Percentiles rank a stretch among this genome's conserved stretches.
Conservation (phyloP, 2,888 invertebrate genomes). For the Drosophila niveifrons region DNA sequence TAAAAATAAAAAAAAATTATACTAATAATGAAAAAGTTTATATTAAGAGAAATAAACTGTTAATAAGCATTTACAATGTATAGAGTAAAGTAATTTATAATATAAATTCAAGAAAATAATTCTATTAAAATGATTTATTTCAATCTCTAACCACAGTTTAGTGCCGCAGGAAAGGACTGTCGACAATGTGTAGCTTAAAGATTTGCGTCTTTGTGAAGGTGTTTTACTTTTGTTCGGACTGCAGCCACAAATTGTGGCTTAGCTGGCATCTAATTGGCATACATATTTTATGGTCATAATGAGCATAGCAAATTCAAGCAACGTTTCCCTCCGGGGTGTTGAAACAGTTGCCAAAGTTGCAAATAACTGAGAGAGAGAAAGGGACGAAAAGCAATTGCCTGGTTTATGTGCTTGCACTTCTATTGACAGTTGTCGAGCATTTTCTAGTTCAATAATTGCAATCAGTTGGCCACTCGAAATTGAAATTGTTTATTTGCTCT, state of each 20-base stretch:
- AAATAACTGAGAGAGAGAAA: neutral
- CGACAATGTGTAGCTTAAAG: slow-evolving; percentile 18
- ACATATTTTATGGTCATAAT: slow-evolving; percentile 52
- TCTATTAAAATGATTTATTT: neutral
- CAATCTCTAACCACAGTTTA: slow-evolving; percentile 12
- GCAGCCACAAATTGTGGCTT: slow-evolving; percentile 35
- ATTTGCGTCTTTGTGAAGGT: slow-evolving; percentile 15
- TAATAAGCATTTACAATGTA: no score
- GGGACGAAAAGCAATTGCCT: slow-evolving; percentile 29
- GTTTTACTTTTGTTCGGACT: slow-evolving; percentile 3
- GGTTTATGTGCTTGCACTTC: slow-evolving; percentile 36
- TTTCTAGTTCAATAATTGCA: slow-evolving; percentile 69
- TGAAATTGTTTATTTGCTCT: slow-evolving; percentile 57
- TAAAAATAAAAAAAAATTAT: no score
- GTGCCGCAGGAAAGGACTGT: slow-evolving; percentile 11
- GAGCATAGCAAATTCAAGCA: slow-evolving; percentile 24
- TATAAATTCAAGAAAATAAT: neutral
- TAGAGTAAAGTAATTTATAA: no score
- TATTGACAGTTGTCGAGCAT: slow-evolving; percentile 56
- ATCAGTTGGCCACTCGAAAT: slow-evolving; percentile 52
- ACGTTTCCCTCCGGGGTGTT: slow-evolving; percentile 13
- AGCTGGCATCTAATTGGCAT: slow-evolving; percentile 49
- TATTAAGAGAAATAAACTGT: no score
- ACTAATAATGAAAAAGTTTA: no score
- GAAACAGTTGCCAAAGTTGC: slow-evolving; percentile 12